Conservation (phyloP, 2,888 invertebrate species). For the Apantesis nais region DNA sequence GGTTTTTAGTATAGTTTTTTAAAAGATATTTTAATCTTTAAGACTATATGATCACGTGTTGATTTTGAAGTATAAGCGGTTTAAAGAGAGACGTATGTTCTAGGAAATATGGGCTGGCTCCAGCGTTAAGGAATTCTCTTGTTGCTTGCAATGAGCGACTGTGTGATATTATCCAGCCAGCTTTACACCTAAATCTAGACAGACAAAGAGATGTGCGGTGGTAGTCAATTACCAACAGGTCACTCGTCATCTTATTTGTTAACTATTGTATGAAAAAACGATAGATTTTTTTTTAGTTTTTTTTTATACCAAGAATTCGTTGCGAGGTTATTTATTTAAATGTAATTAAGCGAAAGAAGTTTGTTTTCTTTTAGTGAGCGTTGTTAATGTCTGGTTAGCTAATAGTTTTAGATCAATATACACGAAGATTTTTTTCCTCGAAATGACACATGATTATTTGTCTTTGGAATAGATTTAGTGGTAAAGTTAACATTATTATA, state of each 20-base stretch:
- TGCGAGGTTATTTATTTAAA: neutral
- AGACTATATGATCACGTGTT: too few relatives aligned
- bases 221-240: too few relatives aligned
- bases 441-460: neutral
- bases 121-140: too few relatives aligned
- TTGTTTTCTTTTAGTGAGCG: slow-evolving; percentile 2
- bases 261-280: neutral
- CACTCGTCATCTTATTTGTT: neutral
- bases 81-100: too few relatives aligned
- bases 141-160: too few relatives aligned
- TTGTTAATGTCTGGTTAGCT: neutral
- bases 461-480: neutral
- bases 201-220: too few relatives aligned
- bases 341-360: neutral
- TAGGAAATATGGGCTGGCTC: too few relatives aligned
- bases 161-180: too few relatives aligned
- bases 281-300: neutral
- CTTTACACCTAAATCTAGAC: too few relatives aligned
- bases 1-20: too few relatives aligned
- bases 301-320: neutral
- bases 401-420: neutral
- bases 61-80: too few relatives aligned
- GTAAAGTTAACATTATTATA: neutral
- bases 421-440: neutral
- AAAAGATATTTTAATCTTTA: too few relatives aligned